These are phyloP conservation scores for Sinocyclocheilus maitianheensis DNA, from an alignment of 2,113 vertebrate genomes.

Conservation along the genomic window DNA sequence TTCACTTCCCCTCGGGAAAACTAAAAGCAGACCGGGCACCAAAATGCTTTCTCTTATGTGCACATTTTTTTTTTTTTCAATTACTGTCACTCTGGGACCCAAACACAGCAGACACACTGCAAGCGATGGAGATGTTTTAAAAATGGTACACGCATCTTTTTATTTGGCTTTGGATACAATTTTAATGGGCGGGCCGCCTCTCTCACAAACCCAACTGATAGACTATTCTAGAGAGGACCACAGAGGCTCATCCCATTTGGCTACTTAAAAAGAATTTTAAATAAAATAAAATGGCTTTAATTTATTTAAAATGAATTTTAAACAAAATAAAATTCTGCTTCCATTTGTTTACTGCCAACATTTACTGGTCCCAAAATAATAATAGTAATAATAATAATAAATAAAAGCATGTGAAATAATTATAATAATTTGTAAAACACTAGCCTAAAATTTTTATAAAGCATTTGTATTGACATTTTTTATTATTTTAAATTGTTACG, in stretches of 20 bases:
- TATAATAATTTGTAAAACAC: too few relatives aligned
- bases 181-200: background rate
- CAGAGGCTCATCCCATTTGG: too few relatives aligned
- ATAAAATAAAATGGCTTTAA: too few relatives aligned
- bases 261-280: too few relatives aligned
- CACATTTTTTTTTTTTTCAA: background rate
- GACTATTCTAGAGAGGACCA: background rate
- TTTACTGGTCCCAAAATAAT: background rate
- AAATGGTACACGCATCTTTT: background rate
- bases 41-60: background rate
- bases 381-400: too few relatives aligned
- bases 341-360: background rate
- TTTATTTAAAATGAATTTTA: too few relatives aligned
- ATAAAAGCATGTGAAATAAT: too few relatives aligned
- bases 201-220: background rate
- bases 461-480: background rate
- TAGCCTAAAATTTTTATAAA: background rate
- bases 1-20: background rate
- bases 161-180: background rate
- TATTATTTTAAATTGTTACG: background rate
- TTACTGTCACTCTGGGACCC: background rate
- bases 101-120: background rate
- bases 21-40: background rate
- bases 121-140: too few relatives aligned
- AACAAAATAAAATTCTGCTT: background rate